Base-by-base conservation (phyloP, 2,888 invertebrate genomes). In the Camponotus fellah region DNA sequence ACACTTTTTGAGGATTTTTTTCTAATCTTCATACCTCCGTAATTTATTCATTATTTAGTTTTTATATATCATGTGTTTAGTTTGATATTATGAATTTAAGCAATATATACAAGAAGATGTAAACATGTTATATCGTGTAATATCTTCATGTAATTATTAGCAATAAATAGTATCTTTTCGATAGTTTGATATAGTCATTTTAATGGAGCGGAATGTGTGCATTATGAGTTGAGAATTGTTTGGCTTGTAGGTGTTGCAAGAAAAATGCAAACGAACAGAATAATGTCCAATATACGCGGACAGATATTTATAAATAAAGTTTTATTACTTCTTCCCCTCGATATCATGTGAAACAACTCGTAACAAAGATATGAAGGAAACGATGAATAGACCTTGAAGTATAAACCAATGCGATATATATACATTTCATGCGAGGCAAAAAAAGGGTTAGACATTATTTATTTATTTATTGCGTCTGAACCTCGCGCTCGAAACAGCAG, bases 401-500 rank as follows among this genome's bases (percentile, higher is more conserved):
- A 83, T 83, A 87, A 87, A 83, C 66, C 80, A 80, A 34, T 49
- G n/a, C 40, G 26, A 49, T 53, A 66, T 62, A 79, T 56, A 43
- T 68, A 60, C 10, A 60, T 69, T 58, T 46, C 21, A 8, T 14
- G n/a, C 17, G 46, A 69, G 66, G 66, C 56, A 14, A 49, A 46
- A 74, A 34, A 46, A 65, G n/a, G 10, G 40, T 17, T 32, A 0
- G 26, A 66, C 72, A 82, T 68, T 82, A 84, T 87, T 87, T 86
- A 84, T 88, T 88, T 87, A 87, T 84, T 87, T 86, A 86, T 85
- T 82, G 74, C 84, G 81, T 81, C 83, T 88, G 86, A 74, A 68
- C 60, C 46, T 71, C 62, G 60, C 49, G 43, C 46, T 58, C 53
- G 66, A 85, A 82, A 46, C 53, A 9, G 69, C 64, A 37, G 69